phyloP scores from a whole-genome alignment of 2,797 vertebrate genomes.

The Apogon hyalosoma region DNA sequence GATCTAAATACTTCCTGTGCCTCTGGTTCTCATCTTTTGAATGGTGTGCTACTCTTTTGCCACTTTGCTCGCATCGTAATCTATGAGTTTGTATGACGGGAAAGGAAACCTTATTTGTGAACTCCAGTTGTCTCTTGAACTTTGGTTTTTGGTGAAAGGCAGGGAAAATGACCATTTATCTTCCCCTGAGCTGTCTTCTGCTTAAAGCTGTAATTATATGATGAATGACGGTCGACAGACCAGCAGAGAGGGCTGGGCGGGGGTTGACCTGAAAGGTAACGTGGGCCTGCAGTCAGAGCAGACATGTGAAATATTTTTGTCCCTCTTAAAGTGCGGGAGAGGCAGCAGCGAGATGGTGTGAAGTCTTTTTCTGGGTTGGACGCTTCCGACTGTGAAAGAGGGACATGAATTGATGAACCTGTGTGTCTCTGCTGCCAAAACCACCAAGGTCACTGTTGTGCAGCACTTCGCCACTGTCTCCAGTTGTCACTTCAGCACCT shows the following conservation, averaged over 20 bases:
- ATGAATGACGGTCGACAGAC: conserved; percentile 40
- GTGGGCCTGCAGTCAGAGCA: conserved; percentile 55
- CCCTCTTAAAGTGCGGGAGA: conserved; percentile 62
- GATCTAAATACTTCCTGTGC: too few relatives aligned
- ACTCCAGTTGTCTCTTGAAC: not conserved
- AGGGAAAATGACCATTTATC: not conserved
- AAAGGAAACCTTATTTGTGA: not conserved
- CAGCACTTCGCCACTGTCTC: conserved; percentile 22
- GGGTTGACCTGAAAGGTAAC: conserved; percentile 53
- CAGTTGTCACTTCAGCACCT: conserved; percentile 31
- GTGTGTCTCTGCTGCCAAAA: not conserved
- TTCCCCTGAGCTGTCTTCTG: not conserved
- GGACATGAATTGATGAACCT: conserved; percentile 11
- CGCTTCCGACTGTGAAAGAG: conserved; percentile 39
- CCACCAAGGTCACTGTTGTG: conserved; percentile 30
- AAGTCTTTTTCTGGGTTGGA: conserved; percentile 56
- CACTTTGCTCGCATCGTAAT: conserved; percentile 32
- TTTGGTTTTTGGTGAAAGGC: not conserved
- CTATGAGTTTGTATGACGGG: not conserved
- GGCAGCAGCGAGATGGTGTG: conserved; percentile 58
- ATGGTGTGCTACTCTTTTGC: not conserved
- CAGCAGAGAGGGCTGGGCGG: conserved; percentile 3
- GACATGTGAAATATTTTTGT: conserved; percentile 78
- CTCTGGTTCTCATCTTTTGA: too few relatives aligned
- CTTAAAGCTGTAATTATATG: conserved; percentile 34